Base-by-base conservation (phyloP, 53 echinoderm and acorn worm genomes). In the Astropecten irregularis region DNA sequence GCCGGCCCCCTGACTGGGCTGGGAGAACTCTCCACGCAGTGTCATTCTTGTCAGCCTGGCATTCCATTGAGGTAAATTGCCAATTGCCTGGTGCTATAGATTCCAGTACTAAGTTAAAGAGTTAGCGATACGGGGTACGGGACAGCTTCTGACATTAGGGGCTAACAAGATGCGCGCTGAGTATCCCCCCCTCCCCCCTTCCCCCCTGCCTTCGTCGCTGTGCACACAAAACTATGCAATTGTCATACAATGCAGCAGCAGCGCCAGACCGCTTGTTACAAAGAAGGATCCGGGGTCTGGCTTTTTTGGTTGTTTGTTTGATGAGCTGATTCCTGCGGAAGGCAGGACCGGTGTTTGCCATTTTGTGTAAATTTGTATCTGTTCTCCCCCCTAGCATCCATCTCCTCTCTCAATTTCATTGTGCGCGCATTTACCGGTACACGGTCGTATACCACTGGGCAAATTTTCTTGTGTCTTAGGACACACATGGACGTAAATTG, bases 51-150 rank as follows among this genome's bases (percentile, higher is more conserved):
- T 77, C 46, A 3, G 48, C 33, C 19, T 32, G 18, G 62, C 79
- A 79, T 79, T 79, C 79, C 79, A 79, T 40, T 62, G 79, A 61
- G 79, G 79, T 79, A 79, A 79, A 79, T 62, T 62, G 60, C 59
- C 62, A 44, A 44, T 44, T 62, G 62, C 79, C 61, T 25, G 46
- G 46, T 68, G 42, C 46, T 68, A 46, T 0, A 46, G 62, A 56
- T 61, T 33, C 62, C 36, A 15, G 18, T 42, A 29, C 44, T 62
- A 13, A 44, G 33, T 11, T 44, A 22, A 34, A 4, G 29, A 27
- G 42, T 30, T 19, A 51, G 27, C 8, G 13, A 26, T 31, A 10
- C 3, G 19, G 48, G 21, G 25, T 21, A 62, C 52, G 32, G 31
- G 44, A 62, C 30, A 79, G 62, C 23, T 16, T 55, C 25, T 61